These are phyloP conservation scores for Ophthalmolycus amberensis DNA, from an alignment of 2,113 vertebrate genomes.

Conservation along the genomic window DNA sequence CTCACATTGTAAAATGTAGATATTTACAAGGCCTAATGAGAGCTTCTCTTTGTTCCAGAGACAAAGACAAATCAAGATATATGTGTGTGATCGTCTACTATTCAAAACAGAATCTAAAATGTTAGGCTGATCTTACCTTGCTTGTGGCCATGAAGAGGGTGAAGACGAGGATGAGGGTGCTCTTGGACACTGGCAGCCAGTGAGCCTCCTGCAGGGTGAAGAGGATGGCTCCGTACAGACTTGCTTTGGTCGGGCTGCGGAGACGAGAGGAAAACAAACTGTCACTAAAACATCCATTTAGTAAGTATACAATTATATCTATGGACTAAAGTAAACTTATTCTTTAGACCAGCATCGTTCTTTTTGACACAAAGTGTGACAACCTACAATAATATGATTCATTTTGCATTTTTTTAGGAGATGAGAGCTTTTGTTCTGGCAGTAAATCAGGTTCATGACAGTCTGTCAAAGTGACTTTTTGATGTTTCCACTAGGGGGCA, in stretches of 20 bases:
- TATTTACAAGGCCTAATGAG: neutral
- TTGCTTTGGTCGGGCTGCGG: constrained; percentile 95
- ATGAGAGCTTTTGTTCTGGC: neutral
- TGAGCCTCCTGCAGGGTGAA: constrained; percentile 94
- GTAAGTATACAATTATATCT: constrained; percentile 1
- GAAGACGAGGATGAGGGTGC: constrained; percentile 92
- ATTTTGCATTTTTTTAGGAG: neutral
- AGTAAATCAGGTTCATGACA: neutral
- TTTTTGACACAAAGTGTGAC: neutral
- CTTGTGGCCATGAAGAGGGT: constrained; percentile 95
- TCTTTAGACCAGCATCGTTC: neutral
- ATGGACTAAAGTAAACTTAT: neutral
- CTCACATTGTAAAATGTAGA: neutral
- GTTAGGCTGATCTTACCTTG: constrained; percentile 83
- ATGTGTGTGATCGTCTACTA: neutral
- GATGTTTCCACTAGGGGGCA: constrained; percentile 16
- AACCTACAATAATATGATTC: neutral
- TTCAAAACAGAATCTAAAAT: neutral
- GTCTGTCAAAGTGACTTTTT: neutral
- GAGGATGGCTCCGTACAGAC: constrained; percentile 93
- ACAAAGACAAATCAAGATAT: neutral
- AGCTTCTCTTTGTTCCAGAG: neutral
- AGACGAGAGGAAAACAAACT: neutral
- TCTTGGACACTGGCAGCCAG: constrained; percentile 92
- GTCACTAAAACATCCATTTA: too few relatives aligned